A percentile compares a stretch with the other conserved stretches of the same genome.
Conservation (phyloP, 2,797 vertebrate genomes). For the Moxostoma hubbsi region DNA sequence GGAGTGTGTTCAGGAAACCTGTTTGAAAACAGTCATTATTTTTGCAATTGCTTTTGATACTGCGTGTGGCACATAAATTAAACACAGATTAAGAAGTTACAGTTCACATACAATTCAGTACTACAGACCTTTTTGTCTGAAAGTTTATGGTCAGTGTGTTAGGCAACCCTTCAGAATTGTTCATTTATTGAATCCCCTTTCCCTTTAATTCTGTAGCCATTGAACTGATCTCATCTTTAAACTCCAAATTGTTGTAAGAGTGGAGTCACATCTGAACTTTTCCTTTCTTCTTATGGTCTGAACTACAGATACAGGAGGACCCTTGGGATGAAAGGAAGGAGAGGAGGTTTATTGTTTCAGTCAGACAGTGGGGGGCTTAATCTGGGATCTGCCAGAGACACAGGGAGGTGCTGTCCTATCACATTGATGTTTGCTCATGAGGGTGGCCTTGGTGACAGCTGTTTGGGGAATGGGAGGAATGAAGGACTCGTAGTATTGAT, state of each 20-base stretch:
- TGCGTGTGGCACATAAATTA: too few species aligned
- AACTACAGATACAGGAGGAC: slow-evolving; percentile 37
- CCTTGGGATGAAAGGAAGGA: slow-evolving; percentile 7
- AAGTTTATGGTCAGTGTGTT: too few species aligned
- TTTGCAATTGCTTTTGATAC: too few species aligned
- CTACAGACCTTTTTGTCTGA: too few species aligned
- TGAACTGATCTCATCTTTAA: slow-evolving; percentile 32
- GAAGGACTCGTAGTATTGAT: slow-evolving; percentile 34
- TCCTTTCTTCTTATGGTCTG: slow-evolving; percentile 37
- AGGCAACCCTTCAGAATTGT: too few species aligned
- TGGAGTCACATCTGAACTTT: slow-evolving; percentile 4
- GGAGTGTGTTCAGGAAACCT: too few species aligned
- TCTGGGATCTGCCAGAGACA: slow-evolving; percentile 43
- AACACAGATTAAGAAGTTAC: too few species aligned
- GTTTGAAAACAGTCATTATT: too few species aligned
- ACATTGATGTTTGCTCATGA: slow-evolving; percentile 40
- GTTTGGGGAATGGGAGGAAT: slow-evolving; percentile 36
- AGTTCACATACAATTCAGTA: too few species aligned
- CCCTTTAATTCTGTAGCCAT: background rate
- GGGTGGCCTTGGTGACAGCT: slow-evolving; percentile 37
- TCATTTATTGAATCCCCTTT: too few species aligned
- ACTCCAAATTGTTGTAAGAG: slow-evolving; percentile 21
- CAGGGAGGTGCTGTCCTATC: slow-evolving; percentile 45
- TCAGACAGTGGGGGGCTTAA: background rate
- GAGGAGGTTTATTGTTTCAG: slow-evolving; percentile 32